Base-by-base conservation (phyloP, 2,113 vertebrate genomes). In the Balaeniceps rex region DNA sequence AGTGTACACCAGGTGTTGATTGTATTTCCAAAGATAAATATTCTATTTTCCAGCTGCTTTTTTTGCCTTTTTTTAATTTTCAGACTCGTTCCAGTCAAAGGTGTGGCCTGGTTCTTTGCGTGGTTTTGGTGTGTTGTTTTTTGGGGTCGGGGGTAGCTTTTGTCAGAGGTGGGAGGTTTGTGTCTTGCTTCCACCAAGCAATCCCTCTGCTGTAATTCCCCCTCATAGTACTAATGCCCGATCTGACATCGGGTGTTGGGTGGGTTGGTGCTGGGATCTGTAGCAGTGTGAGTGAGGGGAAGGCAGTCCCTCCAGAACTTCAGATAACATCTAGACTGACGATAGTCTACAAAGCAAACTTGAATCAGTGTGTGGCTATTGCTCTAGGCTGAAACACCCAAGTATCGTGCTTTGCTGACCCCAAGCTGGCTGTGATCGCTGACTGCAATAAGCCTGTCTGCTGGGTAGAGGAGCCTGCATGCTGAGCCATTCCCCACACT, bases 231-330 rank as follows among this genome's bases (percentile, higher is more conserved):
- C 33, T n/a, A 9, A 23, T 23, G 40, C 15, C 66, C 34, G 17
- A 7, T 18, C 21, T 38, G 52, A 21, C 13, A 4, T 18, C 1
- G 3, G n/a, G 26, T n/a, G 2, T 44, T 29, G 58, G 0, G 0
- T 5, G 24, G 28, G 19, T 15, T 52, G 24, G 31, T 38, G 64
- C 75, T 61, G 81, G 57, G 42, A 14, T 44, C 44, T 6, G 25
- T 25, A 22, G 28, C 14, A 5, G 25, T 22, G n/a, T 25, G 23
- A 47, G 33, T 38, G 33, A 63, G 54, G 46, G 40, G 33, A 40
- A 44, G 26, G 21, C 61, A 57, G 87, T 42, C 33, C 31, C 54
- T 80, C 19, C 11, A 28, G 61, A 36, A 8, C 36, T 46, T 12
- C 14, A 8, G 2, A 28, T 49, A 31, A 28, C 29, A 7, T 13